Evolutionary conservation across 2,113 vertebrate genomes (phyloP).

Genomic region (Egretta garzetta): DNA sequence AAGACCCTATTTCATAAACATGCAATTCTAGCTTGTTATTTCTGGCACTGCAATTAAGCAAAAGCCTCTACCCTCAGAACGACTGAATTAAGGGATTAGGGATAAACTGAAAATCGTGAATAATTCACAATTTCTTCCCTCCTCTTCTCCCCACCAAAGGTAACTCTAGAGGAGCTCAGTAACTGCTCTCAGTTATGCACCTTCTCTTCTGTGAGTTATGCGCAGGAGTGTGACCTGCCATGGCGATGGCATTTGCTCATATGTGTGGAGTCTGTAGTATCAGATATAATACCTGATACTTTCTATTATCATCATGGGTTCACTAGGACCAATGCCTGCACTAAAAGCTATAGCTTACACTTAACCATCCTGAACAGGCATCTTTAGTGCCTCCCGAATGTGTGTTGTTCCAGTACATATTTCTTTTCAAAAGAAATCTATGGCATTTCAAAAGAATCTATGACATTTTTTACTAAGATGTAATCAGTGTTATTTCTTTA

Average conservation of each 20-base stretch:
- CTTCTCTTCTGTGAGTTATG: not conserved
- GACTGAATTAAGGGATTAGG: slow-evolving; percentile 51
- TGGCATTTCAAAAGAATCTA: not conserved
- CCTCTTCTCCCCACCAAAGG: not conserved
- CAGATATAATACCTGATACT: not conserved
- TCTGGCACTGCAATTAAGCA: slow-evolving; percentile 52
- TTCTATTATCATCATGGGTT: not conserved
- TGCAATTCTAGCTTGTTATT: slow-evolving; percentile 64
- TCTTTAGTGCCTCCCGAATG: not conserved
- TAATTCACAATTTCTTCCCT: slow-evolving; percentile 13
- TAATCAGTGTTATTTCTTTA: not conserved
- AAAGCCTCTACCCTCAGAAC: not conserved
- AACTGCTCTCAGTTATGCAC: not conserved
- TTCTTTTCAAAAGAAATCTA: not conserved
- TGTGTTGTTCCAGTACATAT: not conserved
- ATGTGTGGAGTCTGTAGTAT: not conserved
- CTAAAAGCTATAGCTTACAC: not conserved
- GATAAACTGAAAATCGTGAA: slow-evolving; percentile 26
- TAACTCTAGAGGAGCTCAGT: not conserved
- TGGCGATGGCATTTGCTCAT: not conserved
- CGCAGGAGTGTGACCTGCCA: not conserved
- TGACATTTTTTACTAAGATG: not conserved
- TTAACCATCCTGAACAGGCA: not conserved
- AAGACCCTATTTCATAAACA: slow-evolving; percentile 63
- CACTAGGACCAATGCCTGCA: not conserved